phyloP scores from a whole-genome alignment of 2,113 vertebrate genomes.

The Isichthys henryi region DNA sequence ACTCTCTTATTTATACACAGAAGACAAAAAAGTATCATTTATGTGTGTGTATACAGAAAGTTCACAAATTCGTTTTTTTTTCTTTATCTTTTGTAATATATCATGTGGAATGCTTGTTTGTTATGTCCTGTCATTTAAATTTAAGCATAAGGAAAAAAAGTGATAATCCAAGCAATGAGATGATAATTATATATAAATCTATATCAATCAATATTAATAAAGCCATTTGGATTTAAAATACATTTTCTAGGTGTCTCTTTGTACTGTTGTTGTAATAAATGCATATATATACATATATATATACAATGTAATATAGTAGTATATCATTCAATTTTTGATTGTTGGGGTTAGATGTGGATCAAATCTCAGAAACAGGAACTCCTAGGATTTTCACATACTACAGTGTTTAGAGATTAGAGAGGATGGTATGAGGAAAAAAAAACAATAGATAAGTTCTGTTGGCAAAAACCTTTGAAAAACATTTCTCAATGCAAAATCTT shows the following conservation, averaged over 20 bases:
- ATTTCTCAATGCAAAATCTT: background rate
- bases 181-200: constrained; percentile 56
- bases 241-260: constrained; percentile 34
- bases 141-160: constrained; percentile 59
- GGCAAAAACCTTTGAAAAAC: background rate
- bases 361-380: background rate
- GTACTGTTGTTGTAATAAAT: background rate
- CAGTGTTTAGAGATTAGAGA: background rate
- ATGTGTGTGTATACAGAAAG: constrained; percentile 24
- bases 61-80: constrained; percentile 44
- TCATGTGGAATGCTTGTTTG: constrained; percentile 70
- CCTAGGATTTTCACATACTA: background rate
- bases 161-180: constrained; percentile 64
- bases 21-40: constrained; percentile 36
- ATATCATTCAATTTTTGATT: background rate
- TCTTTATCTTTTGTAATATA: constrained; percentile 68
- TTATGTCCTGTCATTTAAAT: constrained; percentile 67
- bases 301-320: background rate
- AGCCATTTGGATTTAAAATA: constrained; percentile 71
- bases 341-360: background rate
- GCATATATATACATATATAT: too few species aligned
- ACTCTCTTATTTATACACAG: constrained; percentile 45
- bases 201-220: constrained; percentile 55
- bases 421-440: background rate
- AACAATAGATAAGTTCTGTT: background rate